These are phyloP conservation scores for Augochlora pura DNA, from an alignment of 1,140 invertebrate genomes.

Conservation along the genomic window DNA sequence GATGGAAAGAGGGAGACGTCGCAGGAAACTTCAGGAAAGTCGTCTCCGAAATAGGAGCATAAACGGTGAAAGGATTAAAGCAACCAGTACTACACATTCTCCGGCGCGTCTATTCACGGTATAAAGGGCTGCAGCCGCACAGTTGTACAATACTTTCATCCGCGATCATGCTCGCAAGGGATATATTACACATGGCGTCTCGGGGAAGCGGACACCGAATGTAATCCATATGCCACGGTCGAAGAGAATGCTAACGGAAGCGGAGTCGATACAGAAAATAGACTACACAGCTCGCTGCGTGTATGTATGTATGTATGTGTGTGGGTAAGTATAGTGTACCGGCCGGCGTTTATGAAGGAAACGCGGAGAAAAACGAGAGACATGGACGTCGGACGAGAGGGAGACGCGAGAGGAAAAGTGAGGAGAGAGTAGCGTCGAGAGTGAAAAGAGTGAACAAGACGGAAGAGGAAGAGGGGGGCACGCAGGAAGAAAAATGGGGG, in stretches of 20 bases:
- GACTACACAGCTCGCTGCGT: conserved; percentile 1
- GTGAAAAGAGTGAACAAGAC: not conserved
- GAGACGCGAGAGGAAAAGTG: not conserved
- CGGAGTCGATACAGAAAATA: conserved; percentile 48
- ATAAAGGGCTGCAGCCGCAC: too few species aligned
- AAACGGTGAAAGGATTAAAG: too few species aligned
- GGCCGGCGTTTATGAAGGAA: not conserved
- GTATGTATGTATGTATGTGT: too few species aligned
- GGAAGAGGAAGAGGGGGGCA: not conserved
- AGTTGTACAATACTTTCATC: too few species aligned
- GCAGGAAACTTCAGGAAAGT: too few species aligned
- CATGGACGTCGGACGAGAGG: conserved; percentile 5
- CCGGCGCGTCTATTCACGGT: too few species aligned
- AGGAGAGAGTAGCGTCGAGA: not conserved
- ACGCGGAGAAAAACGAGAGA: not conserved
- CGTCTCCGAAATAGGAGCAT: too few species aligned
- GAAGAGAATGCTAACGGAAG: conserved; percentile 38
- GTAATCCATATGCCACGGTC: conserved; percentile 42
- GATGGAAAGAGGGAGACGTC: too few species aligned
- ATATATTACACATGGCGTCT: not conserved
- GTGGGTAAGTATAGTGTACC: not conserved
- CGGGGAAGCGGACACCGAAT: conserved; percentile 3
- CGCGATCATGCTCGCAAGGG: too few species aligned
- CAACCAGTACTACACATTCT: too few species aligned
- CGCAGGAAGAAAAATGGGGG: conserved; percentile 13